Evolutionary conservation across 1,140 invertebrate species (phyloP).

Genomic region (Zaprionus ornatus): DNA sequence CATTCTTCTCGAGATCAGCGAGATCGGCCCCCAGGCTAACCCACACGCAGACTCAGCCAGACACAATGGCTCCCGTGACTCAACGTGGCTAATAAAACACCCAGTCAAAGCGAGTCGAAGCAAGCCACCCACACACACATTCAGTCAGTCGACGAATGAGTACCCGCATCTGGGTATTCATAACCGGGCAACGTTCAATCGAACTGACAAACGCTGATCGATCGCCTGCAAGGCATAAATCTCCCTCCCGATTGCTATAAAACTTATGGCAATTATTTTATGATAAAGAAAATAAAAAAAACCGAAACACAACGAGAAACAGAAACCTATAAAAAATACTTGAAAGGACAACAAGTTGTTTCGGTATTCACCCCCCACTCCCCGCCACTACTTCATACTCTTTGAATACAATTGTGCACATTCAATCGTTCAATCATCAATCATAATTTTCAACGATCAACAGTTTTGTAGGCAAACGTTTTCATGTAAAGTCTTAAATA

Average conservation of each 20-base stretch:
- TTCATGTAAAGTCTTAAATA: slow-evolving; percentile 82
- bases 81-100: slow-evolving; percentile 18
- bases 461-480: slow-evolving; percentile 81
- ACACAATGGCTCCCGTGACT: slow-evolving; percentile 68
- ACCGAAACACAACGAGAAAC: slow-evolving; percentile 20
- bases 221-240: slow-evolving; percentile 69
- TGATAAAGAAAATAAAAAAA: slow-evolving; percentile 47
- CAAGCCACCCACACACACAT: slow-evolving; percentile 54
- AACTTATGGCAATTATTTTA: slow-evolving; percentile 72
- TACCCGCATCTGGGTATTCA: slow-evolving; percentile 26
- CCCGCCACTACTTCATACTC: not conserved
- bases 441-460: slow-evolving; percentile 84
- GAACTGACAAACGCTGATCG: slow-evolving; percentile 75
- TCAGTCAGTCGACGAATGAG: slow-evolving; percentile 8
- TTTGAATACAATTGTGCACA: slow-evolving; percentile 49
- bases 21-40: slow-evolving; percentile 54
- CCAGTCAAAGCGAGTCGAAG: slow-evolving; percentile 3
- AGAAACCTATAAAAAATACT: slow-evolving; percentile 33
- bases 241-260: slow-evolving; percentile 38
- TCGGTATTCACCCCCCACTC: slow-evolving; percentile 3
- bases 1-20: slow-evolving; percentile 38
- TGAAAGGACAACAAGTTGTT: slow-evolving; percentile 75
- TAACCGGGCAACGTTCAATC: slow-evolving; percentile 27
- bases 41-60: slow-evolving; percentile 56
- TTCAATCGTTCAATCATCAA: slow-evolving; percentile 78